Conservation (phyloP, 2,888 invertebrate genomes). For the Lasioglossum zephyrum region DNA sequence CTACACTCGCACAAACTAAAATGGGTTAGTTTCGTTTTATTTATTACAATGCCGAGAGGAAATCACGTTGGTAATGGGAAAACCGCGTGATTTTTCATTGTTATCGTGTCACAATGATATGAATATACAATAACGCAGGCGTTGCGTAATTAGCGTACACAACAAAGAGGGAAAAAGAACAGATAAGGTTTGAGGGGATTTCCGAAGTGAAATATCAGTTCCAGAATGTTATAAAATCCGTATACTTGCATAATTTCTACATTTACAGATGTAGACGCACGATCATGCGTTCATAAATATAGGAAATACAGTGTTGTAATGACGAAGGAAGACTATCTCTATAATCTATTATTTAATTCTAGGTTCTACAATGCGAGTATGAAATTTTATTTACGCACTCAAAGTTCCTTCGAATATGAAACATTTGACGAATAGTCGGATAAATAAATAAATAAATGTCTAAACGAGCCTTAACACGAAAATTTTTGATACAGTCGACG, state of each 20-base stretch:
- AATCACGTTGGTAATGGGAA: background rate
- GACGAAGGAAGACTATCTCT: constrained; percentile 44
- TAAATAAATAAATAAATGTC: background rate
- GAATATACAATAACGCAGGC: background rate
- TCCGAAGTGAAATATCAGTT: constrained; percentile 33
- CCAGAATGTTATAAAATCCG: constrained; percentile 54
- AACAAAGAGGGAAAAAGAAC: background rate
- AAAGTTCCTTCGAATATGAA: background rate
- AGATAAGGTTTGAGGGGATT: constrained; percentile 1
- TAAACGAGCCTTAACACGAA: background rate
- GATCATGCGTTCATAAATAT: constrained; percentile 34
- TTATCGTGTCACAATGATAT: constrained; percentile 12
- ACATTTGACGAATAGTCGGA: background rate
- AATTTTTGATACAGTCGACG: background rate
- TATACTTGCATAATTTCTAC: constrained; percentile 53
- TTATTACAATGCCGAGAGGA: background rate
- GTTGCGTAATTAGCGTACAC: constrained; percentile 30
- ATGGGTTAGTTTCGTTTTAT: background rate
- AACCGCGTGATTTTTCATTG: constrained; percentile 28
- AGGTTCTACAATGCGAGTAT: constrained; percentile 25
- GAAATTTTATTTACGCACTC: constrained; percentile 12
- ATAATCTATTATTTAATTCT: constrained; percentile 27
- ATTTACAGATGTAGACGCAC: constrained; percentile 35
- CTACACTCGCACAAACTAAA: background rate
- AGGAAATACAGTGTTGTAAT: constrained; percentile 32